Conservation (phyloP, 2,888 invertebrate genomes). For the Marronus borbonicus region DNA sequence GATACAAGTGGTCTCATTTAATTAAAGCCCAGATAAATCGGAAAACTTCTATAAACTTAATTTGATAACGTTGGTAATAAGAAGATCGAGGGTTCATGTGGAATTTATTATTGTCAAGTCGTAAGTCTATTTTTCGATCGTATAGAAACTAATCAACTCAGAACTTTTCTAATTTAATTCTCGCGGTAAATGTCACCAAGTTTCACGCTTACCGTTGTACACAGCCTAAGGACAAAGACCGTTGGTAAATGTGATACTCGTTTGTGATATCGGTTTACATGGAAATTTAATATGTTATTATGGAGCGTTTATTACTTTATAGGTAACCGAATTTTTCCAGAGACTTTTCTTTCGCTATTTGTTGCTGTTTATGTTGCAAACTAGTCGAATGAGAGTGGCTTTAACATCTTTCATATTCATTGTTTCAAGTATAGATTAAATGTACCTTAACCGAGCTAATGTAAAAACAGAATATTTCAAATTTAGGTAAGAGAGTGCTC, state of each 20-base stretch:
- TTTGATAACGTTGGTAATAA: slow-evolving; percentile 32
- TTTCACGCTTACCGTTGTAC: slow-evolving; percentile 21
- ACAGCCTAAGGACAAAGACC: slow-evolving; percentile 1
- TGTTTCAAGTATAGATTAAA: too few species aligned
- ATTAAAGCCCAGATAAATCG: slow-evolving; percentile 53
- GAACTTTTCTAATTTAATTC: slow-evolving; percentile 52
- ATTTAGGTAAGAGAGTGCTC: too few species aligned
- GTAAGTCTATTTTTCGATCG: slow-evolving; percentile 50
- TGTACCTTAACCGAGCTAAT: too few species aligned
- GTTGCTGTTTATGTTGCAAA: too few species aligned
- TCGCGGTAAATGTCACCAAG: slow-evolving; percentile 40
- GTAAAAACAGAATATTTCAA: too few species aligned
- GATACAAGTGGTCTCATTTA: slow-evolving; percentile 53
- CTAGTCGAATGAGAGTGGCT: too few species aligned
- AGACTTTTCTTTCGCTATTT: too few species aligned
- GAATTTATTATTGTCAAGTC: slow-evolving; percentile 47
- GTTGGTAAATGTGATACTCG: background rate
- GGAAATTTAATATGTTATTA: slow-evolving; percentile 14
- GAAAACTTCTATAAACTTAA: slow-evolving; percentile 40
- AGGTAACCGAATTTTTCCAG: background rate
- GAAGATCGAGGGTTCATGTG: slow-evolving; percentile 19
- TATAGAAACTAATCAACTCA: slow-evolving; percentile 49
- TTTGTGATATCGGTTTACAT: slow-evolving; percentile 17
- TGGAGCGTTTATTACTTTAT: slow-evolving; percentile 8
- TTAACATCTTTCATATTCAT: too few species aligned